Conservation (phyloP, 2,797 vertebrate genomes). For the Nothura maculosa region DNA sequence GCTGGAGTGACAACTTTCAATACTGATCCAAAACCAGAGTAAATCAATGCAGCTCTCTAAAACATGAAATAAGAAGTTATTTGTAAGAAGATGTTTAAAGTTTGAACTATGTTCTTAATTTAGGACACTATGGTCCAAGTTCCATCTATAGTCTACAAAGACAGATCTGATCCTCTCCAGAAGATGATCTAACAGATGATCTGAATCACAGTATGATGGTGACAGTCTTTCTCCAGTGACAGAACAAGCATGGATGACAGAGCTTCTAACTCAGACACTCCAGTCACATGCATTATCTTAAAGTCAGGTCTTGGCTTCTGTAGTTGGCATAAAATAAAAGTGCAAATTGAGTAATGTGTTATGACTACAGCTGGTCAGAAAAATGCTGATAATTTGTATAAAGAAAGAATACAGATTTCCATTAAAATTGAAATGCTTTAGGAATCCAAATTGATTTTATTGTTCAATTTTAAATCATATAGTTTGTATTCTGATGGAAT, state of each 20-base stretch:
- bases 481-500: background rate
- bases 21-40: background rate
- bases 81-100: background rate
- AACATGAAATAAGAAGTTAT: fast-evolving
- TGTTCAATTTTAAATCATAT: background rate
- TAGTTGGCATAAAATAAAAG: background rate
- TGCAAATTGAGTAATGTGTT: background rate
- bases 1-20: fast-evolving
- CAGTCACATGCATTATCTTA: background rate
- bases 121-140: background rate
- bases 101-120: background rate
- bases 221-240: too few relatives aligned
- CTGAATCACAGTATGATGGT: background rate
- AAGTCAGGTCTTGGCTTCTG: background rate
- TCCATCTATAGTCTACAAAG: background rate
- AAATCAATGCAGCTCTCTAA: background rate
- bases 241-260: fast-evolving
- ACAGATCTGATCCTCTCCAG: background rate
- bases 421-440: background rate
- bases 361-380: background rate
- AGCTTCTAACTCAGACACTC: background rate
- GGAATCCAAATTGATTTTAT: background rate
- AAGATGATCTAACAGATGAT: fast-evolving
- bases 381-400: background rate
- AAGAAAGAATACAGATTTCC: background rate